Evolutionary conservation across 2,113 vertebrate species (phyloP).

Genomic region (Cynopterus brachyotis): DNA sequence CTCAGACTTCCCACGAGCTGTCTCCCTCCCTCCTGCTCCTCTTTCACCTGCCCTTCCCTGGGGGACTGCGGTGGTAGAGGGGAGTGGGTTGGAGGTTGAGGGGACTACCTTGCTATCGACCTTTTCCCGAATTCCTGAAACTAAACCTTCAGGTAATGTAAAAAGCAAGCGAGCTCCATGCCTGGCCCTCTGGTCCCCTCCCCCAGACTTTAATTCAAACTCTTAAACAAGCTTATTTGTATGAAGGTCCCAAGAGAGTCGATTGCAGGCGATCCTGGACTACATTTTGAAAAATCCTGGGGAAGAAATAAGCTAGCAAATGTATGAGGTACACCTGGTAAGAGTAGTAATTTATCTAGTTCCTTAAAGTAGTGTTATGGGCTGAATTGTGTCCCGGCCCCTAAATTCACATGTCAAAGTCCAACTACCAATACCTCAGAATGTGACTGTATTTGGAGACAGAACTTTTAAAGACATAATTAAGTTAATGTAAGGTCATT

Average conservation of each 20-base stretch:
- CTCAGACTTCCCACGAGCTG: neutral
- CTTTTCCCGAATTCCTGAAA: neutral
- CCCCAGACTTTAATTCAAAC: neutral
- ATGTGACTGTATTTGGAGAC: neutral
- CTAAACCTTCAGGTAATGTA: neutral
- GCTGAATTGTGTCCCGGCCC: neutral
- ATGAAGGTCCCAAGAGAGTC: neutral
- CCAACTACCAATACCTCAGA: neutral
- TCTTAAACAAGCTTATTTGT: neutral
- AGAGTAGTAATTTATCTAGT: neutral
- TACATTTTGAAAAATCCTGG: neutral
- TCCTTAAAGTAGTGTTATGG: neutral
- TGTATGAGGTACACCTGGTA: neutral
- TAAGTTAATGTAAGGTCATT: neutral
- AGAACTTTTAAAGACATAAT: neutral
- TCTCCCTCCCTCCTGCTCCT: neutral
- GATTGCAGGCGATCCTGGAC: neutral
- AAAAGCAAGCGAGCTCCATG: neutral
- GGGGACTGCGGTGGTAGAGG: too few species aligned
- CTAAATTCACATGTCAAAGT: neutral
- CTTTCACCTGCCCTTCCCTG: neutral
- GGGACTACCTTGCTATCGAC: neutral
- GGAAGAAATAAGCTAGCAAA: neutral
- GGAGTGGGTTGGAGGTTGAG: rapidly evolving
- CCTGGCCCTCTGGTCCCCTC: neutral